These are phyloP conservation scores for Pogonophryne albipinna DNA, from an alignment of 2,797 vertebrate species.

Conservation along the genomic window DNA sequence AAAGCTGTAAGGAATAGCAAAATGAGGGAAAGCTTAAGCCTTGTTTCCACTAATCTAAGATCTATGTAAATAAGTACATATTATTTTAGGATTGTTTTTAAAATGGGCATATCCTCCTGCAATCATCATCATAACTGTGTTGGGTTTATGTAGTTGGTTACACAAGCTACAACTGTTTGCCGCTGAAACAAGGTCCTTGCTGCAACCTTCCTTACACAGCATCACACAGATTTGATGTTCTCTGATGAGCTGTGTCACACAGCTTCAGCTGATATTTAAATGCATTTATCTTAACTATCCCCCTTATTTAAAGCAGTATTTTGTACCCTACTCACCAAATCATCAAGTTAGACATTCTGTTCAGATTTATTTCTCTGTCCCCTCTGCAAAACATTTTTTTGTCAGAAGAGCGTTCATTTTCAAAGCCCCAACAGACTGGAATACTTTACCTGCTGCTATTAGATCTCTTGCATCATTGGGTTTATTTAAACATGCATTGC, in stretches of 20 bases:
- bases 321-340: too few species aligned
- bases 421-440: too few species aligned
- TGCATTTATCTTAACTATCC: too few species aligned
- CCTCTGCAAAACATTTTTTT: too few species aligned
- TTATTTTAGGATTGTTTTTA: constrained; percentile 46
- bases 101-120: constrained; percentile 25
- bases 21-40: background rate
- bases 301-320: too few species aligned
- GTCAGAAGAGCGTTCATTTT: too few species aligned
- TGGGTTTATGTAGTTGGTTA: constrained; percentile 20
- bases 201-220: constrained; percentile 32
- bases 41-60: constrained; percentile 19
- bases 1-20: constrained; percentile 19
- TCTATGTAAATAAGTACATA: constrained; percentile 39
- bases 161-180: constrained; percentile 22
- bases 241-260: constrained; percentile 24
- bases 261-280: too few species aligned
- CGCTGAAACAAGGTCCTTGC: constrained; percentile 26
- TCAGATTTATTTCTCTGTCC: too few species aligned
- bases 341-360: too few species aligned
- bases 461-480: too few species aligned
- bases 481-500: too few species aligned
- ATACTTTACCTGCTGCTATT: too few species aligned
- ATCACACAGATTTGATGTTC: constrained; percentile 9
- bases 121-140: constrained; percentile 21